Evolutionary conservation across 2,797 vertebrate species (phyloP).

Genomic region (Leptoclinus maculatus): DNA sequence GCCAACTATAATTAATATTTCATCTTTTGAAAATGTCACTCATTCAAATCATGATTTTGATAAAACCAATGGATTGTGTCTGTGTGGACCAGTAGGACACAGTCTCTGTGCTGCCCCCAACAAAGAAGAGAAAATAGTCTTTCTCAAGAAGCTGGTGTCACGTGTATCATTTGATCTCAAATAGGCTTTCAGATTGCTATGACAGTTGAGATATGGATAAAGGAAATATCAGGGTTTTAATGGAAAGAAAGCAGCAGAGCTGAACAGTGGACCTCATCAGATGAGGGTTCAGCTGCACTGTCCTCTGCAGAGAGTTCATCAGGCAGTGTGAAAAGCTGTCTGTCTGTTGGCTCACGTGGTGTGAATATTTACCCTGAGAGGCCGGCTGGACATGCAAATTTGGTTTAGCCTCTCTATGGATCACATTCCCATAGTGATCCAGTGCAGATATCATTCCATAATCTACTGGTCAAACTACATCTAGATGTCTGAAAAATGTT

Average conservation of each 20-base stretch:
- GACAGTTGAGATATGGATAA: neutral
- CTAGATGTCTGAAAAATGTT: too few relatives aligned
- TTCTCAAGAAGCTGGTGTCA: neutral
- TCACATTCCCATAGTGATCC: too few relatives aligned
- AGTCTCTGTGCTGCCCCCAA: neutral
- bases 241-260: neutral
- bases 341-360: too few relatives aligned
- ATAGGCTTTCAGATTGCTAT: neutral
- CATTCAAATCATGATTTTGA: neutral
- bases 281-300: neutral
- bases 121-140: neutral
- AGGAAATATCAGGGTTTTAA: neutral
- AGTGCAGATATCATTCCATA: too few relatives aligned
- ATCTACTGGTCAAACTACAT: too few relatives aligned
- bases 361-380: constrained; percentile 33
- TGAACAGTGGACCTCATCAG: constrained; percentile 14
- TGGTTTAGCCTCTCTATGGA: too few relatives aligned
- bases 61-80: neutral
- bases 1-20: neutral
- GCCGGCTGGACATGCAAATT: neutral
- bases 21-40: neutral
- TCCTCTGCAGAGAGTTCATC: constrained; percentile 3
- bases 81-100: neutral
- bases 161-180: constrained; percentile 8
- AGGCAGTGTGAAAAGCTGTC: neutral